phyloP scores from a whole-genome alignment of 1,140 invertebrate genomes.

The Diabrotica virgifera region DNA sequence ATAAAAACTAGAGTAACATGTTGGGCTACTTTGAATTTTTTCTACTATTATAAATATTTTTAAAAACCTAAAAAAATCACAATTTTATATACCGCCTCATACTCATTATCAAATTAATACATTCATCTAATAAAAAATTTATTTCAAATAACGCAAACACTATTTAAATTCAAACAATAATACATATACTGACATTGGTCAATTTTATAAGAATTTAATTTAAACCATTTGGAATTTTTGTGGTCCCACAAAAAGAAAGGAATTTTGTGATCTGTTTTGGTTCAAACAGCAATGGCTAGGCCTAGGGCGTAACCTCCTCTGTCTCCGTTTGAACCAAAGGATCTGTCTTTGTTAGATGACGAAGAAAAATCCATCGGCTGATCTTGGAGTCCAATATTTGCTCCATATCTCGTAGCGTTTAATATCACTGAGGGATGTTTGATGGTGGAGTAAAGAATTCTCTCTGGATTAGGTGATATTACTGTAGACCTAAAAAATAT shows the following conservation, averaged over 20 bases:
- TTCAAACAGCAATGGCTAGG: constrained; percentile 41
- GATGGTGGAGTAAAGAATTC: constrained; percentile 43
- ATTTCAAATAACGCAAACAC: too few species aligned
- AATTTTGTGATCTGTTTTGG: background rate
- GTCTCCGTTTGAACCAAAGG: constrained; percentile 17
- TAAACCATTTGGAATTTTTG: constrained; percentile 9
- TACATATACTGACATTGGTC: too few species aligned
- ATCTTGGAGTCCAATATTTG: constrained; percentile 44
- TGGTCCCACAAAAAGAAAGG: constrained; percentile 19
- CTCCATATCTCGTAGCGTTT: constrained; percentile 32
- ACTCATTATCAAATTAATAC: too few species aligned
- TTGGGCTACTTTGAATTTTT: too few species aligned
- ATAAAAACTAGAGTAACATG: too few species aligned
- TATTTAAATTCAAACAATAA: too few species aligned
- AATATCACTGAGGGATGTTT: constrained; percentile 45
- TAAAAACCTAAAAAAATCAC: too few species aligned
- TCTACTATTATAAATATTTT: too few species aligned
- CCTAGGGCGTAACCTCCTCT: constrained; percentile 27
- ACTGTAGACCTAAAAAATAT: constrained; percentile 48
- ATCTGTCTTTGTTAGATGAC: constrained; percentile 26
- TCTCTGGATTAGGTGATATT: constrained; percentile 58
- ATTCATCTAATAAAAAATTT: too few species aligned
- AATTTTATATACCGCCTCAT: too few species aligned
- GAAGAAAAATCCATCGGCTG: constrained; percentile 55
- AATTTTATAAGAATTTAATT: background rate